phyloP scores from a whole-genome alignment of 2,888 invertebrate species.

The Protodeltote pygarga region DNA sequence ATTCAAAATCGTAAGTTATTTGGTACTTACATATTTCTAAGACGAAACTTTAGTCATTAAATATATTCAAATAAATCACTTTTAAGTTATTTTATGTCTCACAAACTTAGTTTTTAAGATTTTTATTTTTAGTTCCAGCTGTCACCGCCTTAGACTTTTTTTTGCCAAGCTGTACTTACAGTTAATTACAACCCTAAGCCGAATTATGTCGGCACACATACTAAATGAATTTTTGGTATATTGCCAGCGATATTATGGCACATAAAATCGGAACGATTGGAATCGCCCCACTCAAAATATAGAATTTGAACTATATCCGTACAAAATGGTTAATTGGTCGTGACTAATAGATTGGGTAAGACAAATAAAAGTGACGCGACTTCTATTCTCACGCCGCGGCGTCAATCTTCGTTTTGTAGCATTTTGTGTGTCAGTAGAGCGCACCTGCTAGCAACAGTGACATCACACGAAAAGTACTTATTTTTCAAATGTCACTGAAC shows the following conservation, averaged over 20 bases:
- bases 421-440: slow-evolving; percentile 62
- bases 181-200: slow-evolving; percentile 17
- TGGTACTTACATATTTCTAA: too few relatives aligned
- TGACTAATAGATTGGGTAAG: slow-evolving; percentile 56
- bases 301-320: slow-evolving; percentile 29
- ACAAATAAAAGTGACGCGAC: slow-evolving; percentile 56
- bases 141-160: too few relatives aligned
- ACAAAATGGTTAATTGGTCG: slow-evolving; percentile 48
- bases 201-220: slow-evolving; percentile 13
- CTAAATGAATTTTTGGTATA: slow-evolving; percentile 34
- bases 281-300: slow-evolving; percentile 23
- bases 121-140: too few relatives aligned
- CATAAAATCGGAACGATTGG: slow-evolving; percentile 33
- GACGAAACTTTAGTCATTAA: too few relatives aligned
- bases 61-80: too few relatives aligned
- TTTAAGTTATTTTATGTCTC: too few relatives aligned
- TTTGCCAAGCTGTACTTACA: background rate
- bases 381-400: slow-evolving; percentile 49
- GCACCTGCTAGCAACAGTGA: slow-evolving; percentile 55
- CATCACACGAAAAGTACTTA: slow-evolving; percentile 37
- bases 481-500: slow-evolving; percentile 28
- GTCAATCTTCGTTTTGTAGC: slow-evolving; percentile 52
- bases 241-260: slow-evolving; percentile 32
- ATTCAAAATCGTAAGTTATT: too few relatives aligned
- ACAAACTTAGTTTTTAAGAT: too few relatives aligned